phyloP scores from a whole-genome alignment of 2,888 invertebrate species.

The Camptogramma bilineatum region DNA sequence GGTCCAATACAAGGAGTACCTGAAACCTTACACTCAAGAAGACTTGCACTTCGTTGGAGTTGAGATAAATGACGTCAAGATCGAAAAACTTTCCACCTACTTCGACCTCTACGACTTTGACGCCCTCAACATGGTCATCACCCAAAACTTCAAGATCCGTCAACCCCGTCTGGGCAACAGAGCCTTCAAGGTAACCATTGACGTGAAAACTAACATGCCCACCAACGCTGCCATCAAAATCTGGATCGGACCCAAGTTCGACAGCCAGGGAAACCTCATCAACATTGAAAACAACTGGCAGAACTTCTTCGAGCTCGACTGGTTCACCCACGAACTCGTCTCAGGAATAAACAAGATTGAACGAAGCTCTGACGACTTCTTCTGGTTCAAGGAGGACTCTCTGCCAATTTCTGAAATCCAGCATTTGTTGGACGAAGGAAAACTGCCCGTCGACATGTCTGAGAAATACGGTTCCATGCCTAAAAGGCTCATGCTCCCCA shows the following conservation, averaged over 20 bases:
- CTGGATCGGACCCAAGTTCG: conserved; percentile 90
- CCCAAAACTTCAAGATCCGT: conserved; percentile 82
- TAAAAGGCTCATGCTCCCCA: conserved; percentile 89
- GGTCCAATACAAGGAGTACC: conserved; percentile 85
- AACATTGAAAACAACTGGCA: conserved; percentile 84
- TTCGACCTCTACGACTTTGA: conserved; percentile 88
- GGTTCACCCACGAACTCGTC: conserved; percentile 84
- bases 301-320: conserved; percentile 87
- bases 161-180: conserved; percentile 90
- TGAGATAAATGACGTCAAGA: conserved; percentile 85
- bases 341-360: conserved; percentile 88
- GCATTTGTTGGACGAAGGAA: conserved; percentile 82
- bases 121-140: conserved; percentile 82
- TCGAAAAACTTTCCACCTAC: conserved; percentile 87
- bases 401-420: conserved; percentile 86
- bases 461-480: conserved; percentile 87
- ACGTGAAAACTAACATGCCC: conserved; percentile 85
- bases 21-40: conserved; percentile 86
- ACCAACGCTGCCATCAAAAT: conserved; percentile 86
- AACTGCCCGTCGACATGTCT: conserved; percentile 82
- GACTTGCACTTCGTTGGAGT: conserved; percentile 86
- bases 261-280: conserved; percentile 81
- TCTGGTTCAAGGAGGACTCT: conserved; percentile 87
- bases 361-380: conserved; percentile 88
- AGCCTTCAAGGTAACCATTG: conserved; percentile 86